A percentile compares a stretch with the other conserved stretches of the same genome.
Evolutionary conservation across 2,888 invertebrate species (phyloP).

Genomic region (Andrena flavipes): DNA sequence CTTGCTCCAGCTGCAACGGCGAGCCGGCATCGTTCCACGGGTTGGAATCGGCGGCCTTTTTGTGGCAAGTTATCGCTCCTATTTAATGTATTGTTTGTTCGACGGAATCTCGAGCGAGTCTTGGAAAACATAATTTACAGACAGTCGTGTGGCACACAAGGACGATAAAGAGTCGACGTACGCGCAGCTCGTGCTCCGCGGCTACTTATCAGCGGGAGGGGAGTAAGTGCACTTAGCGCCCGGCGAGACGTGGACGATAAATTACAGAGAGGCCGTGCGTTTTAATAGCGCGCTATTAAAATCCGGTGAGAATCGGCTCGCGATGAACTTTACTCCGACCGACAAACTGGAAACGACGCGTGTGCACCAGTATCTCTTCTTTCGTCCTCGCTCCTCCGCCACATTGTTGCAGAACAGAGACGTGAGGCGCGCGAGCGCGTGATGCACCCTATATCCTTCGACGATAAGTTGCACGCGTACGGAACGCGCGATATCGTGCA

Average conservation of each 20-base stretch:
- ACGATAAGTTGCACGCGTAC: background rate
- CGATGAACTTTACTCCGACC: conserved; percentile 72
- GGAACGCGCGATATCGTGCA: background rate
- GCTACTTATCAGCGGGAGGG: conserved; percentile 40
- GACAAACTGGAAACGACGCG: conserved; percentile 19
- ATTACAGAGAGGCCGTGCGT: conserved; percentile 44
- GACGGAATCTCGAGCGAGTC: background rate
- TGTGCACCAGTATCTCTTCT: background rate
- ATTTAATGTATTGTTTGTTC: background rate
- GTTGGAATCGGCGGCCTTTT: background rate
- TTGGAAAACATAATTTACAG: conserved; percentile 45
- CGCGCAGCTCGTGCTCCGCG: conserved; percentile 68
- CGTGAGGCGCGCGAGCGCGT: background rate
- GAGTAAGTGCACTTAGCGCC: conserved; percentile 60
- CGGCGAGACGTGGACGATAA: conserved; percentile 55
- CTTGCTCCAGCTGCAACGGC: background rate
- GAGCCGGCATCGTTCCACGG: background rate
- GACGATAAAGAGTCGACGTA: conserved; percentile 66
- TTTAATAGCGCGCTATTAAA: conserved; percentile 32
- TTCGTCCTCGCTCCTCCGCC: background rate
- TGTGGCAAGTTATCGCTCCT: background rate
- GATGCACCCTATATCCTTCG: background rate
- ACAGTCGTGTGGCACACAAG: conserved; percentile 70
- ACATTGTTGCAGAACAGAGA: background rate
- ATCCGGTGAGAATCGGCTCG: conserved; percentile 61